Evolutionary conservation across 1,140 invertebrate species (phyloP), one percentile per base, ranked within the genome.

Genomic region (Orchestia grillus): DNA sequence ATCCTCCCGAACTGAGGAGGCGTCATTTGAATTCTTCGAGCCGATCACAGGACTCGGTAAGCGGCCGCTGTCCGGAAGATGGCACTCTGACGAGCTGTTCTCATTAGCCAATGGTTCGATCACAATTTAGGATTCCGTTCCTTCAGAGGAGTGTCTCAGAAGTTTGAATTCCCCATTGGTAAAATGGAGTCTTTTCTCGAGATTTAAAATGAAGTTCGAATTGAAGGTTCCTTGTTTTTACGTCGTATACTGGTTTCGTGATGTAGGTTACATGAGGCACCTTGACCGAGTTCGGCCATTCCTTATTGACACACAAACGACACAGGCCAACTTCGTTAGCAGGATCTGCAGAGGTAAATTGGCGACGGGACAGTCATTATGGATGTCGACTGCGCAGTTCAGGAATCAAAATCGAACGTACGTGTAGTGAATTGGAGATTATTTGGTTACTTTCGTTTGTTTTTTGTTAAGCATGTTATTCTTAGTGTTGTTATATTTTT

Each of bases 41-140:
- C 43, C 4, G 88, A 87, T 90, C 43, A 90, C 43, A 90, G 6
- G 88, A 28, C n/a, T 8, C 88, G 41, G 6, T 53, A 6, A 53
- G 88, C 88, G 88, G 88, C 88, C n/a, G 88, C 41, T 90, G 88
- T 8, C 43, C 28, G 88, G 41, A 42, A 90, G 88, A 90, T 42
- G 28, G 15, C 88, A 4, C 87, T 90, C 88, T 90, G 15, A 44
- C 43, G n/a, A 42, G 41, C 36, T 41, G 88, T 41, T 90, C 88
- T 90, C 88, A 44, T 90, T 90, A 90, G 88, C 41, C 88, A 90
- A 90, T 42, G 88, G 28, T 77, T 77, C 62, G 62, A 77, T 77
- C 62, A 77, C 62, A 36, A 77, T 77, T 77, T 77, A 77, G 62
- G 36, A 77, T 77, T 77, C 62, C 28, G 36, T 77, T 77, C 36